These are phyloP conservation scores for Chymomyza costata DNA, from an alignment of 1,140 invertebrate species.

Conservation along the genomic window DNA sequence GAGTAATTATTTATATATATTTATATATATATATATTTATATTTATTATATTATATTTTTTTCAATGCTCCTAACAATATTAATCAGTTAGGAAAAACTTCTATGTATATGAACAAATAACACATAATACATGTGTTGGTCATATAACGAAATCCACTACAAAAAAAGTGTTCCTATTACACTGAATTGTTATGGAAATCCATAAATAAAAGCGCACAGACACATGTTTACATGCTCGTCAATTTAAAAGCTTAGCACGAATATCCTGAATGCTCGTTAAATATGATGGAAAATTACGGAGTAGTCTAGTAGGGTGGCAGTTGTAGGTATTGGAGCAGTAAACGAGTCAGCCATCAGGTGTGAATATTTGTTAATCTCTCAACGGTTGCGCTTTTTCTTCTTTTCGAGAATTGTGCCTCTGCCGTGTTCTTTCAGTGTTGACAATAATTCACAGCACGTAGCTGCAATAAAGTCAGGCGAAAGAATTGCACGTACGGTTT, in stretches of 20 bases:
- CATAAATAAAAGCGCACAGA: constrained; percentile 68
- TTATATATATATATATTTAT: too few species aligned
- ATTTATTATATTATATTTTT: too few species aligned
- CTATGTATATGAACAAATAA: too few species aligned
- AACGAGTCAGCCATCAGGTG: constrained; percentile 55
- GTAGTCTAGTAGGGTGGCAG: too few species aligned
- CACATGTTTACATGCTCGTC: constrained; percentile 70
- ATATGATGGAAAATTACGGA: too few species aligned
- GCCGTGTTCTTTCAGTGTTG: constrained; percentile 23
- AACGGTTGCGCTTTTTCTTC: neutral
- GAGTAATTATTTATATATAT: too few species aligned
- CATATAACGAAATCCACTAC: too few species aligned
- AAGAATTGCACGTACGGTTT: constrained; percentile 22
- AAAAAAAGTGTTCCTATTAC: too few species aligned
- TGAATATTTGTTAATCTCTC: constrained; percentile 64
- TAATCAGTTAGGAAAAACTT: too few species aligned
- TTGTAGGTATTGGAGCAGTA: constrained; percentile 33
- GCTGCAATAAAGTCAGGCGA: constrained; percentile 58
- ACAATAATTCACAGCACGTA: constrained; percentile 69
- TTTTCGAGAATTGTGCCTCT: too few species aligned
- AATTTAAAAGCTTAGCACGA: constrained; percentile 42
- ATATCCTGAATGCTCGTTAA: constrained; percentile 23
- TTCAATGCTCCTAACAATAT: too few species aligned
- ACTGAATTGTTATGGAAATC: constrained; percentile 67
- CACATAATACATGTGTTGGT: too few species aligned